These are phyloP conservation scores for Tenualosa ilisha DNA, from an alignment of 2,797 vertebrate genomes.

Conservation along the genomic window DNA sequence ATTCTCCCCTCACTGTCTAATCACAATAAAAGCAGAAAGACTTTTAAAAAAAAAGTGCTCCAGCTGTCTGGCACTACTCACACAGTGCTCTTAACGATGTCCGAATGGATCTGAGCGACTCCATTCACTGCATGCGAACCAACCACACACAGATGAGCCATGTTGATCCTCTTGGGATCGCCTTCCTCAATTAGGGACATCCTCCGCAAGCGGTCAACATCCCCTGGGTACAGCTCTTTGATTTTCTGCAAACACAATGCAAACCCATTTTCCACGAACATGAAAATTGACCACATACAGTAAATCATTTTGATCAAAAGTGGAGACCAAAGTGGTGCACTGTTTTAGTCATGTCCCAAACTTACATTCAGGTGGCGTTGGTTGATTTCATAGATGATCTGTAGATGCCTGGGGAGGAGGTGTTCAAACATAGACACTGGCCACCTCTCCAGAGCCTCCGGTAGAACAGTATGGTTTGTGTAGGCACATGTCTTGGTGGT, in stretches of 20 bases:
- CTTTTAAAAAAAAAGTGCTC: too few species aligned
- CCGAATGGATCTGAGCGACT: conserved; percentile 81
- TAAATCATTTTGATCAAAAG: too few species aligned
- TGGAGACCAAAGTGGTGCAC: not conserved
- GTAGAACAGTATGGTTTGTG: conserved; percentile 88
- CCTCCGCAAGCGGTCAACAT: conserved; percentile 74
- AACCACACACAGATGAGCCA: conserved; percentile 84
- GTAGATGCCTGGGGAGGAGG: conserved; percentile 82
- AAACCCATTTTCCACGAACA: not conserved
- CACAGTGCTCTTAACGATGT: conserved; percentile 82
- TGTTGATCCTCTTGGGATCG: conserved; percentile 83
- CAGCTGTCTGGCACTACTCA: conserved; percentile 73
- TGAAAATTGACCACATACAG: not conserved
- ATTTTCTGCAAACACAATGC: conserved; percentile 63
- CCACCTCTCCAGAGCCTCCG: conserved; percentile 88
- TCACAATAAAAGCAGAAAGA: too few species aligned
- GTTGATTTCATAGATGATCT: conserved; percentile 86
- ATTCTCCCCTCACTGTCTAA: too few species aligned
- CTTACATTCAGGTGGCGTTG: conserved; percentile 82
- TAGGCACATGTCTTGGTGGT: conserved; percentile 83
- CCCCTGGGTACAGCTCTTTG: conserved; percentile 76
- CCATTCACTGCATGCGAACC: conserved; percentile 83
- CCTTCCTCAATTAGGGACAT: conserved; percentile 87
- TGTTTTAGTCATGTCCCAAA: not conserved
- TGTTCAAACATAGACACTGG: conserved; percentile 83